A percentile compares a stretch with the other conserved stretches of the same genome.
Evolutionary conservation across 2,113 vertebrate species (phyloP).

Genomic region (Procapra przewalskii): DNA sequence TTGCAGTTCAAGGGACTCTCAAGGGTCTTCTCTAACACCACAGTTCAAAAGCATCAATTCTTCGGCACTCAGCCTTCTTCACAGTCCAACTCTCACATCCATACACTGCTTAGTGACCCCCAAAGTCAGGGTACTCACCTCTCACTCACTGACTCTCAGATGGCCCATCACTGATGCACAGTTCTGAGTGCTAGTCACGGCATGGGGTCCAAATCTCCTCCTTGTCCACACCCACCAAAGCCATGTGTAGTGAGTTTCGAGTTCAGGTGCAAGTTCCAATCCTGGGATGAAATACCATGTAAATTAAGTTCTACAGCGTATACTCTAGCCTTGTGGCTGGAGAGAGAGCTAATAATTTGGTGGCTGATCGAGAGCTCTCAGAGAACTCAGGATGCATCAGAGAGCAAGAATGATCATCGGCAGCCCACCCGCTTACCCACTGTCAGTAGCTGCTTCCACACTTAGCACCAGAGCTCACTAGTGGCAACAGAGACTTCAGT

Average conservation of each 20-base stretch:
- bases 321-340: neutral
- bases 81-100: too few relatives aligned
- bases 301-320: neutral
- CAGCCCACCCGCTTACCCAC: neutral
- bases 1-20: too few relatives aligned
- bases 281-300: neutral
- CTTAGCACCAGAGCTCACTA: neutral
- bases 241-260: fast-evolving
- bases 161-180: fast-evolving
- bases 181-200: too few relatives aligned
- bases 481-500: neutral
- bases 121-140: neutral
- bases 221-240: neutral
- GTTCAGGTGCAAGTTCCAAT: neutral
- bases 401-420: neutral
- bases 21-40: too few relatives aligned
- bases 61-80: too few relatives aligned
- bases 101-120: neutral
- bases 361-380: too few relatives aligned
- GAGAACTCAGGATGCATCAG: neutral
- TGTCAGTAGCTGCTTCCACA: too few relatives aligned
- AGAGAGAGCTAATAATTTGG: neutral
- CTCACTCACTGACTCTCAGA: neutral
- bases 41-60: too few relatives aligned
- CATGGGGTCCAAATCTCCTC: neutral